Percentiles rank a stretch among this genome's conserved stretches.
Conservation (phyloP, 2,113 vertebrate genomes). For the Hypomesus transpacificus region DNA sequence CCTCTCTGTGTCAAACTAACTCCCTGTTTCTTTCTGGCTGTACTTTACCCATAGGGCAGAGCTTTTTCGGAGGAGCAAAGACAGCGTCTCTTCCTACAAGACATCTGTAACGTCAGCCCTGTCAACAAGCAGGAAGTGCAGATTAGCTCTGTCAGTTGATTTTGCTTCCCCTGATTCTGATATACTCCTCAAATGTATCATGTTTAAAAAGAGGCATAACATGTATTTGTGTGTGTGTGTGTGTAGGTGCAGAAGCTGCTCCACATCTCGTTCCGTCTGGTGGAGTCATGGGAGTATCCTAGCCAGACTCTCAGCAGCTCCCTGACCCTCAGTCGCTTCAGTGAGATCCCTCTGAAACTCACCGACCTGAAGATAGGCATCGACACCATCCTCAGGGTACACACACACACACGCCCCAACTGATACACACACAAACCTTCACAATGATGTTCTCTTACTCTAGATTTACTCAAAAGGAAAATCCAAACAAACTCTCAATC, state of each 20-base stretch:
- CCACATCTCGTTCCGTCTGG: slow-evolving; percentile 76
- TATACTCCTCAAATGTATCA: too few relatives aligned
- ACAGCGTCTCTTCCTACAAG: slow-evolving; percentile 62
- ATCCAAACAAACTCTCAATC: too few relatives aligned
- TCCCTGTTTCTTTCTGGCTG: not conserved
- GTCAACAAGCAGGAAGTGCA: slow-evolving; percentile 88
- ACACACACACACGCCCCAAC: slow-evolving; percentile 28
- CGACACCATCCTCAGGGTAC: slow-evolving; percentile 80
- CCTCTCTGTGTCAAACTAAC: too few relatives aligned
- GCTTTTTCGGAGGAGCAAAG: not conserved
- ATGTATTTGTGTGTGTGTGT: not conserved
- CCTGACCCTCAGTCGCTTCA: slow-evolving; percentile 72
- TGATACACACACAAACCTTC: not conserved
- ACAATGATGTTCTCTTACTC: not conserved
- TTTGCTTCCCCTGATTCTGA: too few relatives aligned
- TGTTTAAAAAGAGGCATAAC: too few relatives aligned
- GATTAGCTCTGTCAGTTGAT: slow-evolving; percentile 73
- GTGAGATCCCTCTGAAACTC: slow-evolving; percentile 79
- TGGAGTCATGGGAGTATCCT: slow-evolving; percentile 80
- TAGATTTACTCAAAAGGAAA: not conserved
- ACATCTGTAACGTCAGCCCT: slow-evolving; percentile 86
- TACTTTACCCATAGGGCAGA: too few relatives aligned
- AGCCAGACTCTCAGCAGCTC: slow-evolving; percentile 74
- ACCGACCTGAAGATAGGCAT: slow-evolving; percentile 82
- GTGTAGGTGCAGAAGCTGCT: slow-evolving; percentile 79